Base-by-base conservation (phyloP, 2,888 invertebrate genomes). In the Scotopteryx bipunctaria region DNA sequence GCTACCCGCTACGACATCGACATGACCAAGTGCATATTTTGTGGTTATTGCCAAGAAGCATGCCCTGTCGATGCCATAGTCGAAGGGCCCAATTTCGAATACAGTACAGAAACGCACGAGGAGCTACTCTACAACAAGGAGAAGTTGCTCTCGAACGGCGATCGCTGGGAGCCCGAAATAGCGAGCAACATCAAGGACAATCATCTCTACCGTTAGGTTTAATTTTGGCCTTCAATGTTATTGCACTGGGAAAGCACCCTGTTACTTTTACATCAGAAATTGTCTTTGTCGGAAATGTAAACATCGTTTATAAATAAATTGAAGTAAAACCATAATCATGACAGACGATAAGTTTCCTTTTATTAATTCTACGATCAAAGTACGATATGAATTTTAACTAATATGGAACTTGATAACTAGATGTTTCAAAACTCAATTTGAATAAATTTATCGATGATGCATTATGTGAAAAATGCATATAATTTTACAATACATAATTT, bases 11-110 rank as follows among this genome's bases (percentile, higher is more conserved):
- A 99, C 76, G 99, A 99, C 85, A 99, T 99, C 66, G 99, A 99
- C 79, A 59, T 89, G 96, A 97, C 98, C 0, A 99, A 99, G 81
- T 99, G 99, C 80, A 99, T 99, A 77, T 99, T 98, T 80, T 99
- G 99, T 81, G 99, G 99, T 8, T 98, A 98, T 79, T 99, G 99
- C 80, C 99, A 99, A 86, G 98, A 99, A 80, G 98, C 98, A 0
- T 99, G 98, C 73, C 98, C 98, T 0, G 98, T 99, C 0, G 98
- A 99, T 86, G 98, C 98, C 1, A 99, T 99, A 67, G 98, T 99
- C 6, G 98, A 99, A 91, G 99, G 99, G 5, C 99, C 99, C 0
- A 99, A 99, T 81, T 99, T 99, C 81, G 99, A 99, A 83, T 99
- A 97, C 82, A 95, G 97, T 0, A 98, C 98, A 0, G 99, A 99